A percentile compares a stretch with the other conserved stretches of the same genome.
Evolutionary conservation across 2,888 invertebrate species (phyloP).

Genomic region (Onchidella celtica): DNA sequence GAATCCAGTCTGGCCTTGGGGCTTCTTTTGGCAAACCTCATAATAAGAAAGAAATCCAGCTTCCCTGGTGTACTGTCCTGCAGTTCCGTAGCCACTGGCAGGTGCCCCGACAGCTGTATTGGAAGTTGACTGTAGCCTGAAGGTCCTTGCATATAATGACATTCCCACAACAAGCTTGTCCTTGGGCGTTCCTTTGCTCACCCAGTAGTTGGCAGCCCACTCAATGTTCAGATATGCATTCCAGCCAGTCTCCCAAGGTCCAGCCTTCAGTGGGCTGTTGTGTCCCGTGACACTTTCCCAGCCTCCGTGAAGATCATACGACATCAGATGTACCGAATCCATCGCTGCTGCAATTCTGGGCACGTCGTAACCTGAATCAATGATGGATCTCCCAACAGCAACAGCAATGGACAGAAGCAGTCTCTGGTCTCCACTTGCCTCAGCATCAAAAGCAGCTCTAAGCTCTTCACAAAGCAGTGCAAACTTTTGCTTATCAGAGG

Average conservation of each 20-base stretch:
- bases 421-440: constrained; percentile 14
- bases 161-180: constrained; percentile 96
- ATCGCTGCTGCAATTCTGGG: constrained; percentile 44
- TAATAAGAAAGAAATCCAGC: constrained; percentile 74
- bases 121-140: constrained; percentile 87
- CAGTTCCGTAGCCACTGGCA: constrained; percentile 61
- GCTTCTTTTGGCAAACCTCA: constrained; percentile 61
- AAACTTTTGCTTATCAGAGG: background rate
- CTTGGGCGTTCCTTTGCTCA: constrained; percentile 89
- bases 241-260: constrained; percentile 39
- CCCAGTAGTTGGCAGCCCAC: constrained; percentile 72
- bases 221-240: constrained; percentile 59
- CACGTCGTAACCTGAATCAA: constrained; percentile 41
- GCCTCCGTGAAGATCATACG: constrained; percentile 73
- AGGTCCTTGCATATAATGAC: constrained; percentile 93
- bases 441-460: constrained; percentile 40
- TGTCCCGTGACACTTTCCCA: constrained; percentile 73
- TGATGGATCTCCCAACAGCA: constrained; percentile 30
- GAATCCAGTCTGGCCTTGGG: background rate
- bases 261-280: constrained; percentile 68
- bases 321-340: constrained; percentile 69
- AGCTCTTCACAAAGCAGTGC: constrained; percentile 10
- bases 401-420: constrained; percentile 44
- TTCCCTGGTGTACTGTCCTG: constrained; percentile 70
- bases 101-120: constrained; percentile 65